Percentiles rank a stretch among this genome's conserved stretches.
Conservation (phyloP, 2,797 vertebrate species). For the Avahi laniger region DNA sequence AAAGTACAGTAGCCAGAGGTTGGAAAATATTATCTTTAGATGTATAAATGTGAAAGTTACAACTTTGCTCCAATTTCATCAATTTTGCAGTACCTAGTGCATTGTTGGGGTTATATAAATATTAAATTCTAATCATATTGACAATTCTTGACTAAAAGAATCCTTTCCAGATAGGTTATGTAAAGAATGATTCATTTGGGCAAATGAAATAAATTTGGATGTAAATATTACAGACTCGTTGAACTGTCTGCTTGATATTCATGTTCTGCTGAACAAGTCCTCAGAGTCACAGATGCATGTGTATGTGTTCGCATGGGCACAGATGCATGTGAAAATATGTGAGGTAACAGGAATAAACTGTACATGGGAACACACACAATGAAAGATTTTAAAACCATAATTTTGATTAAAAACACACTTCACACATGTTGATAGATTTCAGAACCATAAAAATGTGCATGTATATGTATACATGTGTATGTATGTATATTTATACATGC, state of each 20-base stretch:
- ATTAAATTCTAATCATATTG: slow-evolving; percentile 59
- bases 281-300: background rate
- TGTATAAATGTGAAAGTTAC: slow-evolving; percentile 27
- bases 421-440: background rate
- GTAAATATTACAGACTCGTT: background rate
- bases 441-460: background rate
- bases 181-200: slow-evolving; percentile 58
- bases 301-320: rapidly evolving
- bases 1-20: slow-evolving; percentile 30
- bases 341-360: background rate
- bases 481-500: background rate
- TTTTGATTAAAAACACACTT: background rate
- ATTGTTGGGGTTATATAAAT: slow-evolving; percentile 59
- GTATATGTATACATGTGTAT: rapidly evolving
- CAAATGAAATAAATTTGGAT: slow-evolving; percentile 47
- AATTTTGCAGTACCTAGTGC: slow-evolving; percentile 10
- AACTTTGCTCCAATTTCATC: slow-evolving; percentile 25
- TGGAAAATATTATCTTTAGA: slow-evolving; percentile 62
- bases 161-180: slow-evolving; percentile 43
- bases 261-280: background rate
- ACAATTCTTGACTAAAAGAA: slow-evolving; percentile 53
- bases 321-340: background rate
- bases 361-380: background rate
- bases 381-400: background rate
- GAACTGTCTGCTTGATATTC: background rate